Conservation (phyloP, 2,113 vertebrate genomes). For the Oncorhynchus kisutch region DNA sequence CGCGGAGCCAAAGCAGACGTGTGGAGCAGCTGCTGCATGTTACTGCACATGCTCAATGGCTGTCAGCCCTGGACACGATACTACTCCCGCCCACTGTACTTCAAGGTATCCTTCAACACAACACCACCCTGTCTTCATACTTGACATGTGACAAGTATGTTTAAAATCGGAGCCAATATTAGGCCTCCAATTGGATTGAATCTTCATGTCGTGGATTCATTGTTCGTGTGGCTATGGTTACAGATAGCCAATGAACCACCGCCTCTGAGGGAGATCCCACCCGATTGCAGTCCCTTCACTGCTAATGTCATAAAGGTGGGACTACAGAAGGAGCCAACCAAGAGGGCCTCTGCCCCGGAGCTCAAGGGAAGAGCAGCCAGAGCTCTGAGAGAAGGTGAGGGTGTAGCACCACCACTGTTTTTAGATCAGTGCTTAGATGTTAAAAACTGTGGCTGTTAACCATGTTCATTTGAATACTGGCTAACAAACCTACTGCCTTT, state of each 20-base stretch:
- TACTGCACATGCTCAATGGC: slow-evolving; percentile 95
- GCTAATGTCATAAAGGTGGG: slow-evolving; percentile 82
- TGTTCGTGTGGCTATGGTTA: slow-evolving; percentile 6
- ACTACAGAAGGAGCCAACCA: slow-evolving; percentile 84
- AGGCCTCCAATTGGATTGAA: background rate
- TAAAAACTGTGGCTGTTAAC: background rate
- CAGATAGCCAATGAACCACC: slow-evolving; percentile 93
- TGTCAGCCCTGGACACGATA: slow-evolving; percentile 93
- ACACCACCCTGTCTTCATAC: background rate
- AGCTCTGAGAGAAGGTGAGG: slow-evolving; percentile 82
- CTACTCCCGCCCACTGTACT: slow-evolving; percentile 85
- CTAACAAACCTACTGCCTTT: background rate
- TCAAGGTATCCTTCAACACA: slow-evolving; percentile 78
- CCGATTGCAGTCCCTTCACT: slow-evolving; percentile 79
- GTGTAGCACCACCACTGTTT: background rate
- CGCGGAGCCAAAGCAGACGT: slow-evolving; percentile 89
- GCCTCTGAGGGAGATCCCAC: slow-evolving; percentile 89
- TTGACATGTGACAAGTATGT: background rate
- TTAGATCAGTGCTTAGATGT: background rate
- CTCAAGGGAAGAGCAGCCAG: slow-evolving; percentile 73
- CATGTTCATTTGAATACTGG: background rate
- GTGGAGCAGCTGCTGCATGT: slow-evolving; percentile 98
- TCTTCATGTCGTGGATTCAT: background rate
- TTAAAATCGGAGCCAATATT: too few relatives aligned
- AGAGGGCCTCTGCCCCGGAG: slow-evolving; percentile 76